Conservation (phyloP, 2,113 vertebrate species). For the Monopterus albus region DNA sequence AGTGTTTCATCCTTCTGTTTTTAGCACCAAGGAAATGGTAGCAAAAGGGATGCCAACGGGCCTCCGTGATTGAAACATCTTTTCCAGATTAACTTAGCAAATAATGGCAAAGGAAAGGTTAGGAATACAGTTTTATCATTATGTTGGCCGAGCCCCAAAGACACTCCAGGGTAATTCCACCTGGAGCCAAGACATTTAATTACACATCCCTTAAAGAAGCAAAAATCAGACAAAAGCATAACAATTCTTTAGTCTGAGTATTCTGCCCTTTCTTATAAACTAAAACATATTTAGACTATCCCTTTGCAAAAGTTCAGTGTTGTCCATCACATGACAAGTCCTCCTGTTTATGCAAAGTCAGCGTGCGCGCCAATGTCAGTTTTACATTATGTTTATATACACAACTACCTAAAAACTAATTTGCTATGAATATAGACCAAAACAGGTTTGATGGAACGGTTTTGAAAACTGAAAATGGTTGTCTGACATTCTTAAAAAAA, state of each 20-base stretch:
- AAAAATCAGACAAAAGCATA: neutral
- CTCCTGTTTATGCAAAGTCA: neutral
- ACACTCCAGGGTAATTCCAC: neutral
- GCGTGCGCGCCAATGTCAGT: neutral
- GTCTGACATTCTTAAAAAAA: no score
- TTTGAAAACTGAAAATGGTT: no score
- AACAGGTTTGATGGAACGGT: neutral
- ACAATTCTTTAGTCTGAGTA: no score
- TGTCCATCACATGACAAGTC: no score
- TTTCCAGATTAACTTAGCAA: neutral
- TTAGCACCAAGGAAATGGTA: neutral
- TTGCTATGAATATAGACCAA: neutral
- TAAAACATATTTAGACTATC: no score
- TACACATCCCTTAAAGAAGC: neutral
- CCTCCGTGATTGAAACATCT: conserved; percentile 3
- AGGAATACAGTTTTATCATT: neutral
- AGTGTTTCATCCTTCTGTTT: conserved; percentile 11
- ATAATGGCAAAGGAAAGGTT: neutral
- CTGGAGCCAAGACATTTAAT: neutral
- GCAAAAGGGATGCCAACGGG: conserved; percentile 25
- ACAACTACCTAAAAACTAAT: neutral
- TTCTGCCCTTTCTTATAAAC: no score
- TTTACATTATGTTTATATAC: neutral
- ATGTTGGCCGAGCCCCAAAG: neutral
- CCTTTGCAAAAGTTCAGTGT: no score